These are phyloP conservation scores for Sebastes matsubarae DNA, from an alignment of 2,797 vertebrate species.

Conservation along the genomic window DNA sequence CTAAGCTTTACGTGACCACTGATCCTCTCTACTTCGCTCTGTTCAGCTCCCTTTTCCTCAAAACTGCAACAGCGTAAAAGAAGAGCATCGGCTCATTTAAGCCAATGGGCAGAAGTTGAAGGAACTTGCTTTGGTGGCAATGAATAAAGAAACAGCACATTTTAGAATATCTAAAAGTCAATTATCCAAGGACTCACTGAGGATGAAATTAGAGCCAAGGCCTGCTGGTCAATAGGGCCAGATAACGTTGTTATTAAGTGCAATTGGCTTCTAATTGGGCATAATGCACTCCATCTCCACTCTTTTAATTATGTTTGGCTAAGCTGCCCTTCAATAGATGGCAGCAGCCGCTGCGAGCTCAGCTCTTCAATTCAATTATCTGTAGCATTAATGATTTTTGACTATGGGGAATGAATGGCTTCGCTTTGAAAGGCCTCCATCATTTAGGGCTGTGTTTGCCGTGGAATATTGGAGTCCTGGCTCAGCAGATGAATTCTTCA, in stretches of 20 bases:
- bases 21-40: not conserved
- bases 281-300: slow-evolving; percentile 78
- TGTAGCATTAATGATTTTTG: slow-evolving; percentile 78
- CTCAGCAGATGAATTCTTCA: slow-evolving; percentile 19
- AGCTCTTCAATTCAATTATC: slow-evolving; percentile 76
- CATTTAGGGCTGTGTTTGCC: slow-evolving; percentile 38
- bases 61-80: slow-evolving; percentile 11
- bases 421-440: slow-evolving; percentile 56
- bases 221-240: slow-evolving; percentile 71
- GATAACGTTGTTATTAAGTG: slow-evolving; percentile 78
- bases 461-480: slow-evolving; percentile 24
- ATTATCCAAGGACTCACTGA: slow-evolving; percentile 66
- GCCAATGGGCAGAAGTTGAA: slow-evolving; percentile 16
- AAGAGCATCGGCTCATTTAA: slow-evolving; percentile 12
- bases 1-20: not conserved
- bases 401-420: slow-evolving; percentile 65
- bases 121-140: slow-evolving; percentile 52
- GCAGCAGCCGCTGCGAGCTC: slow-evolving; percentile 65
- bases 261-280: slow-evolving; percentile 83
- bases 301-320: slow-evolving; percentile 81
- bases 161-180: slow-evolving; percentile 66
- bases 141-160: slow-evolving; percentile 50
- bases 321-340: slow-evolving; percentile 75
- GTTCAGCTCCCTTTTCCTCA: not conserved
- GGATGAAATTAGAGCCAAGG: slow-evolving; percentile 71